Evolutionary conservation across 1,140 invertebrate genomes (phyloP), one percentile per base, ranked within the genome.

Genomic region (Dendroctonus valens): DNA sequence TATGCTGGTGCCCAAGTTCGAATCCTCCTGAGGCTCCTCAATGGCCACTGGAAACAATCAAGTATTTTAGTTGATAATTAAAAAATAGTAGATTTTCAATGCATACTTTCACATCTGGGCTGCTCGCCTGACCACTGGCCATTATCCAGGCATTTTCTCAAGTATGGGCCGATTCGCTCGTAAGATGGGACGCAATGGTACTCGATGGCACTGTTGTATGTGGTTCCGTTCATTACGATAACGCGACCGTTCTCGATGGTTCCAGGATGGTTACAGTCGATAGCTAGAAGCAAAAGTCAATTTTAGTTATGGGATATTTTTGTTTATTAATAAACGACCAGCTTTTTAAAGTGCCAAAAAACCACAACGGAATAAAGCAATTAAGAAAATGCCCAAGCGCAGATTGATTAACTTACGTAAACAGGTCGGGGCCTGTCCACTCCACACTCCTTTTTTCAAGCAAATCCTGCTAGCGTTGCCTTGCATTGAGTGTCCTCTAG

Each of bases 121-220:
- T 92, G 89, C 12, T 91, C 89, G 3, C 91, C 92, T 7, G 90
- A 92, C 93, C 92, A 95, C 9, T 83, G 79, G 5, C 90, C 91
- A 61, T 88, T 89, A 53, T 93, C 91, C 73, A 89, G 80, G 77
- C 92, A 94, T 73, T 91, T 92, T 53, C 91, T 81, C 3, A 92
- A 78, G 76, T 91, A 93, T 5, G 90, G 88, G 0, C 92, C 92
- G 1, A 89, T 85, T 46, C 92, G 83, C 74, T 91, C 88, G 78
- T 85, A 94, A 68, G 91, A 89, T 6, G 91, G 91, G 58, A 94
- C 79, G 75, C 95, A 97, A 69, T 93, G 89, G 76, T 96, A 97
- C 73, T 94, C 91, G 2, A 93, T 87, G 3, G 88, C 86, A 59
- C 90, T 90, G 6, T 88, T 89, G 73, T 90, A 96, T 0, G 90